Percentiles rank a stretch among this genome's conserved stretches.
Conservation (phyloP, 1,140 invertebrate species). For the Acromyrmex charruanus region DNA sequence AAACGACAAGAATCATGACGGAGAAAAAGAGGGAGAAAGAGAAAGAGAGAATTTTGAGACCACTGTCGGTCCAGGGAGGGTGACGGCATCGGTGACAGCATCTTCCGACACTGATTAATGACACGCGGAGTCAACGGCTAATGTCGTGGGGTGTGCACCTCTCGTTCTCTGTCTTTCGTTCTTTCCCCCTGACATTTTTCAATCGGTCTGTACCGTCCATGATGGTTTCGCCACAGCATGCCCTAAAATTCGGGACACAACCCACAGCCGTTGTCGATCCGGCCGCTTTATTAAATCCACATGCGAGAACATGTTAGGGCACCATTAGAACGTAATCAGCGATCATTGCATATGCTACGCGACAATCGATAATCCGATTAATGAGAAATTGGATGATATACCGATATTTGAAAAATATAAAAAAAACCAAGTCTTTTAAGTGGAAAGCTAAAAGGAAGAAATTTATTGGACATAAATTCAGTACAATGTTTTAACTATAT, state of each 20-base stretch:
- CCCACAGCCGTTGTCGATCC: slow-evolving; percentile 39
- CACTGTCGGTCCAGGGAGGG: slow-evolving; percentile 44
- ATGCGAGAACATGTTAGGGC: slow-evolving; percentile 74
- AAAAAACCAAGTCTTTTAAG: neutral
- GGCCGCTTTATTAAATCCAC: slow-evolving; percentile 74
- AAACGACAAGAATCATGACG: slow-evolving; percentile 13
- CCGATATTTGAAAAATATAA: neutral
- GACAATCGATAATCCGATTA: neutral
- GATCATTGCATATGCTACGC: neutral
- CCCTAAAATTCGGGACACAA: slow-evolving; percentile 70
- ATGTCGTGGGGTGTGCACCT: slow-evolving; percentile 66
- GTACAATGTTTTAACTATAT: neutral
- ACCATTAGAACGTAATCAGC: slow-evolving; percentile 26
- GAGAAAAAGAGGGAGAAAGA: slow-evolving; percentile 15
- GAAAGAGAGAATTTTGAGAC: slow-evolving; percentile 68
- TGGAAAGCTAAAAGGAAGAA: neutral
- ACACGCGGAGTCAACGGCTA: slow-evolving; percentile 77
- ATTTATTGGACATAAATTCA: too few species aligned
- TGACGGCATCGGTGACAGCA: slow-evolving; percentile 76
- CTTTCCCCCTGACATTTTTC: slow-evolving; percentile 67
- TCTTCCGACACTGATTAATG: slow-evolving; percentile 81
- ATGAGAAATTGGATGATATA: neutral
- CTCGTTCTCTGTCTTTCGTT: slow-evolving; percentile 35
- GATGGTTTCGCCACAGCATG: slow-evolving; percentile 53
- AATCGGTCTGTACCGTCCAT: slow-evolving; percentile 57